Evolutionary conservation across 2,113 vertebrate species (phyloP).

Genomic region (Rhinogobius similis): DNA sequence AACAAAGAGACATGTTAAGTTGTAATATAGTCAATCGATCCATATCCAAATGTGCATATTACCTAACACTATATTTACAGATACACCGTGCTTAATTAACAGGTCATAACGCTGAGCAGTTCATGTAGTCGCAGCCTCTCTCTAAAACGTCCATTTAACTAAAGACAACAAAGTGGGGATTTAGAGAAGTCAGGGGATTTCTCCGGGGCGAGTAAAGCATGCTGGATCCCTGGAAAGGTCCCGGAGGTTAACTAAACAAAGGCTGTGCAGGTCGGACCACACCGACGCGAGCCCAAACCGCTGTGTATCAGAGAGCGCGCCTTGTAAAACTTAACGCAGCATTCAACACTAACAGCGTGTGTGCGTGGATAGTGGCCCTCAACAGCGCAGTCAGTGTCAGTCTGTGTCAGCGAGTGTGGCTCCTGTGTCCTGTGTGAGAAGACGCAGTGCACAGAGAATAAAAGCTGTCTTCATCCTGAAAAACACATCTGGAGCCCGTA

Average conservation of each 20-base stretch:
- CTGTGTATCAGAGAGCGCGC: constrained; percentile 79
- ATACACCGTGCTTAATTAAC: constrained; percentile 3
- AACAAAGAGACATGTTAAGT: background rate
- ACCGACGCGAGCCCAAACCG: constrained; percentile 85
- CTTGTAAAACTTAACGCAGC: constrained; percentile 87
- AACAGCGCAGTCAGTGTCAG: constrained; percentile 10
- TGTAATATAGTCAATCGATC: background rate
- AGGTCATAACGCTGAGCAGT: constrained; percentile 13
- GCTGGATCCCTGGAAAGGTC: constrained; percentile 84
- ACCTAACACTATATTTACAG: background rate
- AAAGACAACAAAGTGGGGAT: constrained; percentile 51
- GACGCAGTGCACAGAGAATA: constrained; percentile 32
- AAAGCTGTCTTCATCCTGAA: constrained; percentile 49
- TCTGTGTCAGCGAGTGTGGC: background rate
- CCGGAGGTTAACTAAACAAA: constrained; percentile 94
- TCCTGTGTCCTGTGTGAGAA: constrained; percentile 34
- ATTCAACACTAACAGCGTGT: background rate
- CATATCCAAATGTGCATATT: background rate
- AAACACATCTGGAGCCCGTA: constrained; percentile 74
- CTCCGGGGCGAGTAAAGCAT: constrained; percentile 55
- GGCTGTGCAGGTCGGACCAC: constrained; percentile 89
- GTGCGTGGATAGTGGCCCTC: constrained; percentile 68
- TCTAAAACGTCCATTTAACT: constrained; percentile 41
- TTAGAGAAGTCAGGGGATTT: constrained; percentile 61
- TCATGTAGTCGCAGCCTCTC: constrained; percentile 10